These are phyloP conservation scores for Lepus townsendii DNA, from an alignment of 2,797 vertebrate genomes.

Conservation along the genomic window DNA sequence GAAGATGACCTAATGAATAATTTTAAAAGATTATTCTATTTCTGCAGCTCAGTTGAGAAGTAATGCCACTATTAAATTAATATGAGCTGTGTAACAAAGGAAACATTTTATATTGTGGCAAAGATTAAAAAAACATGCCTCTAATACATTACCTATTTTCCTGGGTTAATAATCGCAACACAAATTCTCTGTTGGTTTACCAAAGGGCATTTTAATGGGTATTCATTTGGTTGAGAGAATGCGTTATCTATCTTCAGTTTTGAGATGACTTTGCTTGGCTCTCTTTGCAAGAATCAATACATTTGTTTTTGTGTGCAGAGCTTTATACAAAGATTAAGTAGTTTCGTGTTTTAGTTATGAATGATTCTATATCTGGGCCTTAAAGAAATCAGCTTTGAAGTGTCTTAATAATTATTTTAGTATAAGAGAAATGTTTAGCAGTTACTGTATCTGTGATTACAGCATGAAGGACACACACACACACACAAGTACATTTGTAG, in stretches of 20 bases:
- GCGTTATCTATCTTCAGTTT: conserved; percentile 6
- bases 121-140: conserved; percentile 8
- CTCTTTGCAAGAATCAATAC: background rate
- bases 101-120: conserved; percentile 69
- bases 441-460: background rate
- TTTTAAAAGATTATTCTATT: conserved; percentile 25
- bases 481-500: background rate
- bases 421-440: background rate
- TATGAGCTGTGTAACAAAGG: conserved; percentile 26
- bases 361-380: background rate
- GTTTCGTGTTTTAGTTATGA: background rate
- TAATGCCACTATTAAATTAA: conserved; percentile 51
- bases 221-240: conserved; percentile 52
- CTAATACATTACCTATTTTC: conserved; percentile 2
- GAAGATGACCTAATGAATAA: background rate
- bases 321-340: background rate
- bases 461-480: background rate
- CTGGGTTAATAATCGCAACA: conserved; percentile 25
- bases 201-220: background rate
- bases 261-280: conserved; percentile 23
- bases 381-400: conserved; percentile 25
- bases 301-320: background rate
- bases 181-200: conserved; percentile 47
- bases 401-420: conserved; percentile 23
- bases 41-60: conserved; percentile 14